These are phyloP conservation scores for Fopius arisanus DNA, from an alignment of 1,140 invertebrate species.

Conservation along the genomic window DNA sequence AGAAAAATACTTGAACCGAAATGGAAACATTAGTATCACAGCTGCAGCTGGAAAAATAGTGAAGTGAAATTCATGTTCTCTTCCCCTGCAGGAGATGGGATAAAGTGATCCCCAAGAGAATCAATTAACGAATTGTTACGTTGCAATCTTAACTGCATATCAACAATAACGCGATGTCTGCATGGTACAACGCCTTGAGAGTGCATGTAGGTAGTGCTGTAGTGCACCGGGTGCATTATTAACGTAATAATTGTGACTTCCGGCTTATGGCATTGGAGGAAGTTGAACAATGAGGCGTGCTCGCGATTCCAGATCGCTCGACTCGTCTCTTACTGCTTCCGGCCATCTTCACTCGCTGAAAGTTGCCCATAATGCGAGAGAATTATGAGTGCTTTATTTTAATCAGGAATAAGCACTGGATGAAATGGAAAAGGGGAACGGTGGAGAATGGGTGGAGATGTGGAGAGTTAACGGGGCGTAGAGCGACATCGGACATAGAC, in stretches of 20 bases:
- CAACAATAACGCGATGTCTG: background rate
- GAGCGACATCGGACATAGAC: background rate
- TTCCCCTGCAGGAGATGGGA: background rate
- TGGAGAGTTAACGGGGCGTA: background rate
- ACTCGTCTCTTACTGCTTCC: background rate
- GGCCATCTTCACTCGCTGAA: background rate
- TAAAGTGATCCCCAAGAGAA: background rate
- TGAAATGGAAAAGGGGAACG: background rate
- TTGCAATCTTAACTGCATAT: background rate
- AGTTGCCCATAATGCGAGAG: background rate
- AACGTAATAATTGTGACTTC: slow-evolving; percentile 26
- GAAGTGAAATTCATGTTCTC: background rate
- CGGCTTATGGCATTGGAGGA: background rate
- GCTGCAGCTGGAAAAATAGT: background rate
- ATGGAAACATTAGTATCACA: background rate
- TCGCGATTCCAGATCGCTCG: background rate
- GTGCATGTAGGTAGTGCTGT: slow-evolving; percentile 29
- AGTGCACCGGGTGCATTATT: slow-evolving; percentile 18
- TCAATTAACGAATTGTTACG: background rate
- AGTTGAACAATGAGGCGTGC: slow-evolving; percentile 8
- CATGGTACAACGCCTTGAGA: background rate
- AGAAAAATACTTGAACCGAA: too few species aligned
- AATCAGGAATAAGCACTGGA: background rate
- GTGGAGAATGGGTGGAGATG: background rate
- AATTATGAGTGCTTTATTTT: background rate